Percentiles rank a stretch among this genome's conserved stretches.
Evolutionary conservation across 2,888 invertebrate genomes (phyloP).

Genomic region (Stictocephala bisonia): DNA sequence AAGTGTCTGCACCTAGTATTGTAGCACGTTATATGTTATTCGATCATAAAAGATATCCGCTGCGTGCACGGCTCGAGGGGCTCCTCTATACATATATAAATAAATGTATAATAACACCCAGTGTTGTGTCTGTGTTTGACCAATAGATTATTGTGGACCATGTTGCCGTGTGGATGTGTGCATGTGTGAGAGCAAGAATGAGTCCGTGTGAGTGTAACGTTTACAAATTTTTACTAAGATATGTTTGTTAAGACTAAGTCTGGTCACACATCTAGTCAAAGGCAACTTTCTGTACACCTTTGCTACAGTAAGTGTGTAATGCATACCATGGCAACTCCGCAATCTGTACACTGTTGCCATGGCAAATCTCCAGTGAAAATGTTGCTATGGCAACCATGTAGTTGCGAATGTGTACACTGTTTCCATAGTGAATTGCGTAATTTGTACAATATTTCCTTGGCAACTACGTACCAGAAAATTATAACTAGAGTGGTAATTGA

Average conservation of each 20-base stretch:
- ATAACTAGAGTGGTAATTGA: no score
- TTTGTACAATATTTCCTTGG: no score
- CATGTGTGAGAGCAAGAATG: slow-evolving; percentile 21
- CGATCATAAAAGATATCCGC: slow-evolving; percentile 24
- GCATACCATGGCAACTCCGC: no score
- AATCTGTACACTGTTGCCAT: no score
- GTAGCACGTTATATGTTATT: slow-evolving; percentile 37
- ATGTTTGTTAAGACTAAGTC: slow-evolving; percentile 43
- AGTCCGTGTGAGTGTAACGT: slow-evolving; percentile 18
- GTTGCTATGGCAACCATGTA: no score
- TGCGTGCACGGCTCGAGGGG: neutral
- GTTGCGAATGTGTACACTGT: no score
- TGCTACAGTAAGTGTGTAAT: no score
- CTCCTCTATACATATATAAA: slow-evolving; percentile 36
- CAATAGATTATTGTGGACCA: slow-evolving; percentile 42
- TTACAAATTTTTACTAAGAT: slow-evolving; percentile 45
- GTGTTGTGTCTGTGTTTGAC: slow-evolving; percentile 43
- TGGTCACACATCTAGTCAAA: slow-evolving; percentile 43
- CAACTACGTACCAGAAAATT: no score
- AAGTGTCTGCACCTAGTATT: slow-evolving; percentile 26
- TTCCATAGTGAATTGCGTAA: no score
- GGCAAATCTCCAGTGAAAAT: no score
- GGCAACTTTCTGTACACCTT: no score
- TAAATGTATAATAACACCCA: slow-evolving; percentile 45
- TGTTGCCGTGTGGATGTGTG: slow-evolving; percentile 27